These are phyloP conservation scores for Bedellia somnulentella DNA, from an alignment of 2,888 invertebrate species.

Conservation along the genomic window DNA sequence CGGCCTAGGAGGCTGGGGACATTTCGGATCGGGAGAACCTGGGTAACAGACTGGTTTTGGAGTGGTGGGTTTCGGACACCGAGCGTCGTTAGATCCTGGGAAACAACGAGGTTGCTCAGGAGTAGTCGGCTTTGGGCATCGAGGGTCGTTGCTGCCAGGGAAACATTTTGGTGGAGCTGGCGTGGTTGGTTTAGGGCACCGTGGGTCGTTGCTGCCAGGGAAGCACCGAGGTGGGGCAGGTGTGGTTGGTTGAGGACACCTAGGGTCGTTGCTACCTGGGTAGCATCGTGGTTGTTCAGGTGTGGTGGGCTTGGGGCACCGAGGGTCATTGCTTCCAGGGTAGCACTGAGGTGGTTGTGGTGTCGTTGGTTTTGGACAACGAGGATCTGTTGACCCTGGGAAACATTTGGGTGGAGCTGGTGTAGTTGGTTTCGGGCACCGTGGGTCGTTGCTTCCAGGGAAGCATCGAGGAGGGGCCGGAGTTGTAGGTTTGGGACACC, in stretches of 20 bases:
- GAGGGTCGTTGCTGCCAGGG: slow-evolving; percentile 9
- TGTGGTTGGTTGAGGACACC: slow-evolving; percentile 16
- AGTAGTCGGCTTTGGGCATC: slow-evolving; percentile 15
- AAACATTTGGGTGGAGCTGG: slow-evolving; percentile 20
- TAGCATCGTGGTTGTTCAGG: slow-evolving; percentile 12
- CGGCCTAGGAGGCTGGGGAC: slow-evolving; percentile 41
- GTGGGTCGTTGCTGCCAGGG: slow-evolving; percentile 16
- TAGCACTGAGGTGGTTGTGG: slow-evolving; percentile 13
- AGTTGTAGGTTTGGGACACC: slow-evolving; percentile 20
- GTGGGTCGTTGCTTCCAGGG: slow-evolving; percentile 25
- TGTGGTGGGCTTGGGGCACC: slow-evolving; percentile 17
- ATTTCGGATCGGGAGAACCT: slow-evolving; percentile 23
- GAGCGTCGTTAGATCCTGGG: slow-evolving; percentile 14
- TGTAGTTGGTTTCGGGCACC: slow-evolving; percentile 17
- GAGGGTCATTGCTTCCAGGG: slow-evolving; percentile 22
- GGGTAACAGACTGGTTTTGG: slow-evolving; percentile 15
- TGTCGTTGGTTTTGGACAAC: slow-evolving; percentile 15
- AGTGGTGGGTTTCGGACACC: slow-evolving; percentile 10
- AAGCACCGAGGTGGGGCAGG: slow-evolving; percentile 13
- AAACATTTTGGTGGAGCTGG: slow-evolving; percentile 8
- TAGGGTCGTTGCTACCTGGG: slow-evolving; percentile 22
- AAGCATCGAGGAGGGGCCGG: slow-evolving; percentile 19
- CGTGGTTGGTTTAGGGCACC: slow-evolving; percentile 13
- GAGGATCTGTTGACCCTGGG: slow-evolving; percentile 20
- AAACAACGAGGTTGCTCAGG: slow-evolving; percentile 14